Evolutionary conservation across 2,113 vertebrate genomes (phyloP), one percentile per base, ranked within the genome.

Genomic region (Antennarius striatus): DNA sequence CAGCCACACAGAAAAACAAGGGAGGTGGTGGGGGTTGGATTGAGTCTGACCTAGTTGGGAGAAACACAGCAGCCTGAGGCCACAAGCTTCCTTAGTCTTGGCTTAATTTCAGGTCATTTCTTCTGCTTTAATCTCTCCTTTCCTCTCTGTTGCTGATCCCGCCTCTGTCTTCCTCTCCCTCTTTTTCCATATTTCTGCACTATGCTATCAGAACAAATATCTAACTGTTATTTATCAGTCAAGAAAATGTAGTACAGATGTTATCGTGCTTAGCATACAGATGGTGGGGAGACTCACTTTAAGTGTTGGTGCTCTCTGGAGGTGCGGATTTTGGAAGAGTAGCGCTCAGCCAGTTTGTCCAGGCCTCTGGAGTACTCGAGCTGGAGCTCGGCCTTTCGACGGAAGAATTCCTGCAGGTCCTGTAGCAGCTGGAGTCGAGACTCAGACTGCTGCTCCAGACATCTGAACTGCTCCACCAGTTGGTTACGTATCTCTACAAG

Each of bases 371-470:
- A 96, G 53, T 96, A 98, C 88, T 98, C 96, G 0, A 98, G 91
- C 87, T 98, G 95, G 0, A 98, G 96, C 91, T 98, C 96, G 0
- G 96, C 96, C 81, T 98, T 98, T 71, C 96, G 92, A 57, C 96
- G 95, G 91, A 98, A 97, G 88, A 98, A 98, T 63, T 98, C 96
- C 90, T 98, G 96, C 76, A 98, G 94, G 87, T 98, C 96, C 90
- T 98, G 96, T 46, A 98, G 93, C 83, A 98, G 93, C 82, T 98
- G 95, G 75, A 97, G 91, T 3, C 96, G 92, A 0, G 96, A 95
- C 87, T 98, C 96, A 0, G 95, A 97, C 80, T 98, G 96, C 90
- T 98, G 96, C 88, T 98, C 96, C 92, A 98, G 90, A 80, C 96
- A 98, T 80, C 96, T 95, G 89, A 98, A 94, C 91, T 98, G 96